Base-by-base conservation (phyloP, 2,888 invertebrate species). In the Tachina grossa region DNA sequence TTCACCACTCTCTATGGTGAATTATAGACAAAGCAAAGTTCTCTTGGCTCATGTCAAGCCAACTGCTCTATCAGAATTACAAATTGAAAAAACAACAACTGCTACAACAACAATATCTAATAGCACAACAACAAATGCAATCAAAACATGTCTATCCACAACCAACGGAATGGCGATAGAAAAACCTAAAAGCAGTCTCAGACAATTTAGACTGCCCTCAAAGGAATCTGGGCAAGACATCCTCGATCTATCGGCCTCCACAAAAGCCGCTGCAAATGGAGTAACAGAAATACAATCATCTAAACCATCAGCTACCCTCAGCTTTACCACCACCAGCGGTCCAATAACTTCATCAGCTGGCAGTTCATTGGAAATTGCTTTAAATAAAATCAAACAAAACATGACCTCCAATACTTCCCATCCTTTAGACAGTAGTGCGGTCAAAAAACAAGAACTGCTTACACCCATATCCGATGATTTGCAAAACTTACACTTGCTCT, bases 401-500 rank as follows among this genome's bases (percentile, higher is more conserved):
- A 91, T 92, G 86, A 88, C 89, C 51, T 89, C 89, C 53, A 90
- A 88, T 88, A 51, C 45, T 53, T 19, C 49, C 9, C 59, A 61
- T 13, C 45, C 61, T 8, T 14, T 47, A 2, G 79, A 83, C 11
- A 77, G 57, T 13, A 77, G 57, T n/a, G 49, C 8, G 1, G 39
- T 61, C 9, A 87, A 86, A 47, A 78, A 84, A 22, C 61, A 45
- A n/a, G 79, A 79, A 59, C 66, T 66, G 9, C 65, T 80, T 9
- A 53, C 76, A 49, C 83, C 87, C 45, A 86, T 65, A 53, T 84
- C 88, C 71, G 92, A 91, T 31, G 92, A 91, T 88, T 90, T 94
- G 87, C 93, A 93, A 82, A 95, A 95, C 89, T 91, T 95, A 71
- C 94, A 95, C 89, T 93, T 95, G 91, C 90, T 95, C 2, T 92